These are phyloP conservation scores for Oligia fasciuncula DNA, from an alignment of 2,888 invertebrate genomes.

Conservation along the genomic window DNA sequence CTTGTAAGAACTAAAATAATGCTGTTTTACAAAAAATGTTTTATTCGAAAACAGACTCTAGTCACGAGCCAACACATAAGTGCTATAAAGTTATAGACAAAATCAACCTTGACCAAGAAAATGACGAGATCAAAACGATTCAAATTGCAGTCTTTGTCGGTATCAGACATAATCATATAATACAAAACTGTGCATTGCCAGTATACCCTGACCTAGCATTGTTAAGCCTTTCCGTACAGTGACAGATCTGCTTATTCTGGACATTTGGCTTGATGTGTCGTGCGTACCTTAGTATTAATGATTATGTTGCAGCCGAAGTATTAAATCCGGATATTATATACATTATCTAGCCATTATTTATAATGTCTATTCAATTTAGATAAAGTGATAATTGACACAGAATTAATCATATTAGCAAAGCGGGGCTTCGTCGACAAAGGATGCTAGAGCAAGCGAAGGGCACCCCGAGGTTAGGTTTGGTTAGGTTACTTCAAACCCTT, in stretches of 20 bases:
- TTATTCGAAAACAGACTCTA: neutral
- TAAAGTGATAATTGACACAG: no score
- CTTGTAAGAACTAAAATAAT: neutral
- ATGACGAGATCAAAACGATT: neutral
- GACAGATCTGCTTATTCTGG: neutral
- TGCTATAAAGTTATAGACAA: conserved; percentile 27
- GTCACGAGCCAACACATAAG: neutral
- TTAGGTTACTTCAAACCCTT: no score
- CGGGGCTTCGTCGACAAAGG: no score
- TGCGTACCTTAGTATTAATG: neutral
- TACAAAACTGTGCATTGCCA: neutral
- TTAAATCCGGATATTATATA: no score
- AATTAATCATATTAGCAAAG: no score
- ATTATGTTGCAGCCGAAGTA: no score
- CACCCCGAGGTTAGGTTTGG: no score
- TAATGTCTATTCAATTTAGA: no score
- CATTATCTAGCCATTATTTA: no score
- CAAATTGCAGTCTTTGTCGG: neutral
- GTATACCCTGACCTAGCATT: neutral
- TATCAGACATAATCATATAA: neutral
- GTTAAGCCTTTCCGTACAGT: neutral
- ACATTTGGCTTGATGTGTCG: neutral
- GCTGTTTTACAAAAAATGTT: neutral
- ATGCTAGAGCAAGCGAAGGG: no score
- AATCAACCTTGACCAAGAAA: conserved; percentile 14